Base-by-base conservation (phyloP, 2,113 vertebrate species). In the Paracanthobrama guichenoti region DNA sequence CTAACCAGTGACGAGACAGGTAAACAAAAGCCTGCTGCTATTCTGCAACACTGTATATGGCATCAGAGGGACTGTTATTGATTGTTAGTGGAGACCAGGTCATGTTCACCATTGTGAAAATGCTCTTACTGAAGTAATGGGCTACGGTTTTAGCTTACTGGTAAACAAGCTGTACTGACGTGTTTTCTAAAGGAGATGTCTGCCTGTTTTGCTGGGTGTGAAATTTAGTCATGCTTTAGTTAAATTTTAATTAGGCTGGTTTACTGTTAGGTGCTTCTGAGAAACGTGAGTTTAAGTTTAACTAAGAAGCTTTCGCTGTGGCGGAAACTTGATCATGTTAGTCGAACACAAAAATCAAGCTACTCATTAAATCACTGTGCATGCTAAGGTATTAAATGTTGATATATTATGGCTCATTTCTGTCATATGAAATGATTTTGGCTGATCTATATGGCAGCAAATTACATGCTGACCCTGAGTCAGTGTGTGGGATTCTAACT, bases 401-500 rank as follows among this genome's bases (percentile, higher is more conserved):
- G 18, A 55, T 55, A 22, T 71, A 39, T 69, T n/a, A 81, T 50
- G 46, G 4, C 42, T 55, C 53, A 55, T 55, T 55, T 20, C 53
- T 81, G 1, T 57, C 46, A 16, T 81, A 24, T 35, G 24, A 69
- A 69, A 71, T 22, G 28, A 2, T 67, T 81, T 81, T 55, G 64
- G 59, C 16, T 22, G 24, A 16, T n/a, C 20, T 71, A 10, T 69
- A 69, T 81, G 6, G 18, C 24, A 24, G 6, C 57, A 57, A 81
- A 71, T 71, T 71, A 7, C 6, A n/a, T 35, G 62, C 46, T 71
- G 79, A 71, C 66, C 31, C 66, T 71, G 66, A 20, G 48, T 31
- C 79, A 57, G 31, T 71, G 66, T 82, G 79, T 82, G 66, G 64
- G 79, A 82, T 82, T 71, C 6, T 11, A 42, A 39, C 62, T 35